A percentile compares a stretch with the other conserved stretches of the same genome.
Conservation (phyloP, 2,113 vertebrate genomes). For the Saccopteryx leptura region DNA sequence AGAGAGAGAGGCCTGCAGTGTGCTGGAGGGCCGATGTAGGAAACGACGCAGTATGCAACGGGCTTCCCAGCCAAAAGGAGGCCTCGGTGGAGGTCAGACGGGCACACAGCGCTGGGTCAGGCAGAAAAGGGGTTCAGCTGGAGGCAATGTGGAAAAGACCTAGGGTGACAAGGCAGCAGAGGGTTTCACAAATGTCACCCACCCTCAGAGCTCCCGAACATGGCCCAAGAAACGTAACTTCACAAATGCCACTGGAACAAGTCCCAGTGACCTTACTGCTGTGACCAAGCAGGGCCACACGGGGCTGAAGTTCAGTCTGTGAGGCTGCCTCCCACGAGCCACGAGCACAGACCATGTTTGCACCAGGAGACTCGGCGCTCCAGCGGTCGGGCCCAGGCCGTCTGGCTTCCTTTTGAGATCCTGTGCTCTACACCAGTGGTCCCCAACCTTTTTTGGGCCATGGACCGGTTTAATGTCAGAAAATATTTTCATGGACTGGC, state of each 20-base stretch:
- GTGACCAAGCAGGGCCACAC: fast-evolving
- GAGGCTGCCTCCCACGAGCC: not conserved
- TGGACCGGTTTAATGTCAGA: too few relatives aligned
- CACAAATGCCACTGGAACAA: not conserved
- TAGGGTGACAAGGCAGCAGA: not conserved
- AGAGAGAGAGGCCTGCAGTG: not conserved
- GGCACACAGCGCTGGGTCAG: not conserved
- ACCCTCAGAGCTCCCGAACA: not conserved
- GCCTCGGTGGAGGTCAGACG: fast-evolving
- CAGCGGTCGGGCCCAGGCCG: too few relatives aligned
- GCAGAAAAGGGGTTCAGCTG: not conserved
- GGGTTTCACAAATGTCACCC: not conserved
- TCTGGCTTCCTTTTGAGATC: too few relatives aligned
- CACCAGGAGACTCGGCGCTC: not conserved
- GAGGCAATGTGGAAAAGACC: not conserved
- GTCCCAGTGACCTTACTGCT: not conserved
- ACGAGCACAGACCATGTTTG: not conserved
- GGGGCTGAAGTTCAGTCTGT: not conserved
- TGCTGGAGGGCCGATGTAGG: not conserved
- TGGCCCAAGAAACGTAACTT: fast-evolving
- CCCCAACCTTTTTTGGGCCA: too few relatives aligned
- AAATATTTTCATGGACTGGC: too few relatives aligned
- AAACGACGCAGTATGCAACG: fast-evolving
- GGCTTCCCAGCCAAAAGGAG: not conserved
- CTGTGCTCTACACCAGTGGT: too few relatives aligned